These are phyloP conservation scores for Adelosebastes latens DNA, from an alignment of 2,797 vertebrate genomes.

Conservation along the genomic window DNA sequence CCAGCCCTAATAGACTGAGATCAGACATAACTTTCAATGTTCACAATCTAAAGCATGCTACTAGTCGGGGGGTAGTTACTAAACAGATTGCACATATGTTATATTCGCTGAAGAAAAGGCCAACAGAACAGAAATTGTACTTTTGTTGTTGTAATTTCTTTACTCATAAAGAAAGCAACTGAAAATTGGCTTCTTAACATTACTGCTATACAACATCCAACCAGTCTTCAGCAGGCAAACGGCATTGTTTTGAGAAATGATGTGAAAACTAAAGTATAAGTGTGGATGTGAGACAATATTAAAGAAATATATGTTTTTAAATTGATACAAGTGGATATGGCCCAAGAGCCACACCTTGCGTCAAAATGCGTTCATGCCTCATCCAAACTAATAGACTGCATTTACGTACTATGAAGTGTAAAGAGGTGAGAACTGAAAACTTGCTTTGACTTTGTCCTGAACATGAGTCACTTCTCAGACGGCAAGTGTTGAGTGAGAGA, in stretches of 20 bases:
- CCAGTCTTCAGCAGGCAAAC: background rate
- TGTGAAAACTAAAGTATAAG: background rate
- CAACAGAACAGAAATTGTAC: background rate
- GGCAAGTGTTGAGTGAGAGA: background rate
- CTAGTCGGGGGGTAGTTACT: background rate
- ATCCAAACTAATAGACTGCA: background rate
- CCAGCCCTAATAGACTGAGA: background rate
- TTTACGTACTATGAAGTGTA: background rate
- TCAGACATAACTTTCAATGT: background rate
- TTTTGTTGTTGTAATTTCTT: background rate
- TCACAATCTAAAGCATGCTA: background rate
- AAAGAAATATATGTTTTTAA: background rate
- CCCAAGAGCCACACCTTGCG: background rate
- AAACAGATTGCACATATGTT: background rate
- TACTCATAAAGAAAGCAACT: background rate
- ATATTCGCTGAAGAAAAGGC: background rate
- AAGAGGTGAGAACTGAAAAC: slow-evolving; percentile 5
- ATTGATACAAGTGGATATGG: background rate
- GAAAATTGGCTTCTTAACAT: background rate
- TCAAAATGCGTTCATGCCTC: background rate
- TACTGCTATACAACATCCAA: background rate
- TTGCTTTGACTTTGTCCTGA: slow-evolving; percentile 10
- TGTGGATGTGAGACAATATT: background rate
- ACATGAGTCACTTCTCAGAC: slow-evolving; percentile 16
- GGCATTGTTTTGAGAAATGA: background rate